These are phyloP conservation scores for Ophiothrix spiculata DNA, from an alignment of 35 echinoderm and acorn worm genomes.

Conservation along the genomic window DNA sequence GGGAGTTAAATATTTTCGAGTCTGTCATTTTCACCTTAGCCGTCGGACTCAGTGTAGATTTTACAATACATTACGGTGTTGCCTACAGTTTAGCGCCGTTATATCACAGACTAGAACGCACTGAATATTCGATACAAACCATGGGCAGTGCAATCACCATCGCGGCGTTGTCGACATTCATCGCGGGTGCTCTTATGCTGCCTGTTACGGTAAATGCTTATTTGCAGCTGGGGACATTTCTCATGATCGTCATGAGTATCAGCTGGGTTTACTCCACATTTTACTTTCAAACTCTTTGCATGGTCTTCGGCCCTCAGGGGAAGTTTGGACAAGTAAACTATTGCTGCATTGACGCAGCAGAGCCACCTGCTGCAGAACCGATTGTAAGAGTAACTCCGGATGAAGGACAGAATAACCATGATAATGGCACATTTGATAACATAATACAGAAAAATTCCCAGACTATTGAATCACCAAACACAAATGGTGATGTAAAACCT, in stretches of 20 bases:
- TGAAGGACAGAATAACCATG: background rate
- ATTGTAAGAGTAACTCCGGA: background rate
- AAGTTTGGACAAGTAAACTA: constrained; percentile 6
- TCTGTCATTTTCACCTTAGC: constrained; percentile 78
- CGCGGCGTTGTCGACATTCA: constrained; percentile 83
- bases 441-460: background rate
- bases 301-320: constrained; percentile 60
- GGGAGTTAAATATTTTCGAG: constrained; percentile 93
- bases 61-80: constrained; percentile 91
- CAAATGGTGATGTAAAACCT: background rate
- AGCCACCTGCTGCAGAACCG: background rate
- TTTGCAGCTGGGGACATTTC: constrained; percentile 62
- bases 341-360: background rate
- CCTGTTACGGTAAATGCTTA: constrained; percentile 65
- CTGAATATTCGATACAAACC: constrained; percentile 50
- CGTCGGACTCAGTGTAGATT: constrained; percentile 87
- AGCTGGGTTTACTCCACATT: constrained; percentile 87
- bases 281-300: constrained; percentile 76
- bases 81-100: constrained; percentile 66
- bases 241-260: constrained; percentile 71
- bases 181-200: constrained; percentile 79
- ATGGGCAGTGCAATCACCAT: constrained; percentile 74
- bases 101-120: constrained; percentile 26
- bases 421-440: background rate
- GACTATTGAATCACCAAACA: too few species aligned